Conservation (phyloP, 1,140 invertebrate species). For the Aphaenogaster ashmeadi region DNA sequence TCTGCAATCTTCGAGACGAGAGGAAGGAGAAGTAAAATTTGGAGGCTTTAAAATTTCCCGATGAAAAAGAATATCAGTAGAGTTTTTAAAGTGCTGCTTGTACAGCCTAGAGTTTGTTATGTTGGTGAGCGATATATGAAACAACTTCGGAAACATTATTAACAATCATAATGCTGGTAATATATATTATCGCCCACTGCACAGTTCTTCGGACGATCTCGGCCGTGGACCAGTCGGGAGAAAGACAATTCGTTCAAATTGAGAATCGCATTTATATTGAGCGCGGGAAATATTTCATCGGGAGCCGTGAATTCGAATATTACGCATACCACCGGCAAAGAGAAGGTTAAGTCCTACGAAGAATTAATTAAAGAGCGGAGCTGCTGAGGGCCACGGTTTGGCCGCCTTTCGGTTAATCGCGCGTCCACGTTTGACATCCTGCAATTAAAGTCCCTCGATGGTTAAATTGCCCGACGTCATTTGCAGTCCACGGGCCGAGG, state of each 20-base stretch:
- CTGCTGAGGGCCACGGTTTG: slow-evolving; percentile 3
- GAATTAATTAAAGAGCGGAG: slow-evolving; percentile 48
- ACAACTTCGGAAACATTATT: neutral
- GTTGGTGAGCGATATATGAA: neutral
- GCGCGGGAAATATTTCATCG: slow-evolving; percentile 20
- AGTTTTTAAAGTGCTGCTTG: neutral
- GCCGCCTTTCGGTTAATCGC: slow-evolving; percentile 32
- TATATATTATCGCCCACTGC: neutral
- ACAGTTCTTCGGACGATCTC: neutral
- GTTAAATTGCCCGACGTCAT: slow-evolving; percentile 9
- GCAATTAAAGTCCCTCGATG: slow-evolving; percentile 44
- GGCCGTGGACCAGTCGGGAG: neutral
- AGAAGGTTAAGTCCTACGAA: neutral
- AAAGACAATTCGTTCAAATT: neutral
- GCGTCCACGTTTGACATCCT: slow-evolving; percentile 39
- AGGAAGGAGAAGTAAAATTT: neutral
- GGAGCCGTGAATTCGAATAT: slow-evolving; percentile 22
- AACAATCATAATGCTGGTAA: neutral
- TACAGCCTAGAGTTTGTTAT: neutral
- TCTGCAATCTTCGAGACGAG: neutral
- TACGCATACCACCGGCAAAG: neutral
- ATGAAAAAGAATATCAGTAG: neutral
- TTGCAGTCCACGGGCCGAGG: neutral
- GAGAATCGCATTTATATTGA: neutral
- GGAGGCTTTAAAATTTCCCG: neutral